phyloP scores from a whole-genome alignment of 1,140 invertebrate genomes.

The Microvelia longipes region DNA sequence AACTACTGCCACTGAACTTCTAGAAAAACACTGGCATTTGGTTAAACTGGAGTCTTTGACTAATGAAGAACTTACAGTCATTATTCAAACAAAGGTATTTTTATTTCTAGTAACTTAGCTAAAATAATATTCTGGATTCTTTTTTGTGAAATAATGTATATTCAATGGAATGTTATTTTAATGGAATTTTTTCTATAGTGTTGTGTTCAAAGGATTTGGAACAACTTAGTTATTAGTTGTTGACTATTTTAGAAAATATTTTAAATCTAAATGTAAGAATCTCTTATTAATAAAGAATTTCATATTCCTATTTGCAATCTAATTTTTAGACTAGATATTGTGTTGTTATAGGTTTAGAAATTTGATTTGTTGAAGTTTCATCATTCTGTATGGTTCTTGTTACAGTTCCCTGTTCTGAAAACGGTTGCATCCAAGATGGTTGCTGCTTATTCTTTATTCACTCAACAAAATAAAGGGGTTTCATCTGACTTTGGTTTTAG shows the following conservation, averaged over 20 bases:
- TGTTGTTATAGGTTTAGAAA: background rate
- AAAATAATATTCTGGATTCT: background rate
- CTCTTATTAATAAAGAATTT: too few relatives aligned
- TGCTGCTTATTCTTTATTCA: slow-evolving; percentile 69
- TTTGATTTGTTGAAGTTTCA: background rate
- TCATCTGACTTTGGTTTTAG: slow-evolving; percentile 27
- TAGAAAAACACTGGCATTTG: slow-evolving; percentile 69
- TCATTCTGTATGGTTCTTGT: slow-evolving; percentile 13
- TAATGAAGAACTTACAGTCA: slow-evolving; percentile 48
- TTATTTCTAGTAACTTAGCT: background rate
- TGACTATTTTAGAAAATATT: too few relatives aligned
- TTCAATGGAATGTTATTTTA: too few relatives aligned
- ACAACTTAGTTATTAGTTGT: too few relatives aligned
- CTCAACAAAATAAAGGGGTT: slow-evolving; percentile 43
- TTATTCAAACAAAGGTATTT: slow-evolving; percentile 38
- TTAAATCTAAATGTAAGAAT: too few relatives aligned
- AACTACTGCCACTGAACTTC: slow-evolving; percentile 41
- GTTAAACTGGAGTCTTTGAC: slow-evolving; percentile 68
- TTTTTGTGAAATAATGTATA: too few relatives aligned
- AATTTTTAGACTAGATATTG: background rate
- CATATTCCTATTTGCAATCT: too few relatives aligned
- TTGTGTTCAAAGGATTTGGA: too few relatives aligned
- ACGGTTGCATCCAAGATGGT: slow-evolving; percentile 62
- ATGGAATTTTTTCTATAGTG: too few relatives aligned
- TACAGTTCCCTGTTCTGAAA: slow-evolving; percentile 51